Conservation (phyloP, 2,888 invertebrate genomes). For the Temnothorax unifasciatus region DNA sequence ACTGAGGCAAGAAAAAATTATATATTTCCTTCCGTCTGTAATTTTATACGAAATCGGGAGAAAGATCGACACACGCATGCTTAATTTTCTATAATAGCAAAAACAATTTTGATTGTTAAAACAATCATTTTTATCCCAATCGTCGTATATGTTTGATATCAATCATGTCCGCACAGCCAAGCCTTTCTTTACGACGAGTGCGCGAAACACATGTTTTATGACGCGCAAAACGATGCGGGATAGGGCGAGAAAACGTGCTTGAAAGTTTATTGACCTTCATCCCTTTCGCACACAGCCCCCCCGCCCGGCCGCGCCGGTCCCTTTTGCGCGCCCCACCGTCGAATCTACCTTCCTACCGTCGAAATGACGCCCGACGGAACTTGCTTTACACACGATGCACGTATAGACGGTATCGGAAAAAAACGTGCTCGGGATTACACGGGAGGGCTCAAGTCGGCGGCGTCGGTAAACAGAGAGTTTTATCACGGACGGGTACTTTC, state of each 20-base stretch:
- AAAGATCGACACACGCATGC: neutral
- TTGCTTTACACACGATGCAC: conserved; percentile 56
- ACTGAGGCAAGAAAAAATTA: neutral
- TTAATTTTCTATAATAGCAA: neutral
- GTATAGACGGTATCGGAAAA: conserved; percentile 60
- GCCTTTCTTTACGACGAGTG: conserved; percentile 30
- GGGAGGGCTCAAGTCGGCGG: conserved; percentile 60
- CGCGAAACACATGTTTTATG: conserved; percentile 38
- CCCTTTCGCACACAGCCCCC: conserved; percentile 40
- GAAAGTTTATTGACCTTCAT: conserved; percentile 52
- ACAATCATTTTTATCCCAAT: neutral
- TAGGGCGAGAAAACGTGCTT: conserved; percentile 43
- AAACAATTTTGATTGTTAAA: neutral
- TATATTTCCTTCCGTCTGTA: neutral
- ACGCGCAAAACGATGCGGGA: conserved; percentile 24
- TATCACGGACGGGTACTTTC: conserved; percentile 52
- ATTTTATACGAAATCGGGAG: neutral
- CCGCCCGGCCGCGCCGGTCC: neutral
- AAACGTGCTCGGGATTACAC: conserved; percentile 59
- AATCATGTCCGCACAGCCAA: neutral
- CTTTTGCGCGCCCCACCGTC: conserved; percentile 17
- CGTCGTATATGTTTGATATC: conserved; percentile 2
- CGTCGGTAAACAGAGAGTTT: conserved; percentile 63
- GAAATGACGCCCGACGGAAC: conserved; percentile 55
- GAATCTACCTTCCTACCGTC: conserved; percentile 27